Conservation (phyloP, 2,113 vertebrate species). For the Sprattus sprattus region DNA sequence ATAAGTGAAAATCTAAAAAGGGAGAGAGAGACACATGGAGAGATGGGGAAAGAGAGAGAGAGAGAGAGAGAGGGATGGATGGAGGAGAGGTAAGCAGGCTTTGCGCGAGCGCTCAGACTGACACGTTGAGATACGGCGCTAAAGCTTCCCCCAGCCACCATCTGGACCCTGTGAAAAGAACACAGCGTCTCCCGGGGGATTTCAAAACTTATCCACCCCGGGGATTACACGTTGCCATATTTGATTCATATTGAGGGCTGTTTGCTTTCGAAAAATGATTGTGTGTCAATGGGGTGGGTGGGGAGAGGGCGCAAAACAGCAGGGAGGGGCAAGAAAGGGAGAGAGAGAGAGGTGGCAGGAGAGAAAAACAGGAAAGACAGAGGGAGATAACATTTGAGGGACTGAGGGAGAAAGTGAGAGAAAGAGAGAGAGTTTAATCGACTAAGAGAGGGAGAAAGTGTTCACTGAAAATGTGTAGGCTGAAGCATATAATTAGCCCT, state of each 20-base stretch:
- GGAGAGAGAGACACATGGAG: slow-evolving; percentile 22
- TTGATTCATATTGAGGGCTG: slow-evolving; percentile 53
- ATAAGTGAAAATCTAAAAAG: neutral
- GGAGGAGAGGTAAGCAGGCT: slow-evolving; percentile 22
- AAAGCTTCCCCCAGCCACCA: slow-evolving; percentile 39
- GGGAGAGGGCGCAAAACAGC: slow-evolving; percentile 21
- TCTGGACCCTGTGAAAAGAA: slow-evolving; percentile 51
- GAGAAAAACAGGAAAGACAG: neutral
- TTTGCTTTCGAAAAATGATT: slow-evolving; percentile 51
- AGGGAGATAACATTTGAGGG: neutral
- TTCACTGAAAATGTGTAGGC: neutral
- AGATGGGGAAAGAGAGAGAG: neutral
- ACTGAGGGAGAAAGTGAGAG: neutral
- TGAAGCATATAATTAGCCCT: neutral
- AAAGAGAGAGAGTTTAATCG: neutral
- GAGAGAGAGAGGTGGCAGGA: neutral
- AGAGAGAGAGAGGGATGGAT: slow-evolving; percentile 1
- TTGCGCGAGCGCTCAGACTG: slow-evolving; percentile 36
- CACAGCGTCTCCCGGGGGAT: slow-evolving; percentile 41
- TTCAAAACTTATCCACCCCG: slow-evolving; percentile 45
- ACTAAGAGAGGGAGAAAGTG: neutral
- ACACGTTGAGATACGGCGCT: slow-evolving; percentile 43
- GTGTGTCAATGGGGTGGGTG: slow-evolving; percentile 28
- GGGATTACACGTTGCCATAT: slow-evolving; percentile 52
- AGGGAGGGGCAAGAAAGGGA: slow-evolving; percentile 31